Percentiles rank a stretch among this genome's conserved stretches.
Evolutionary conservation across 1,140 invertebrate species (phyloP).

Genomic region (Drosophila mayri): DNA sequence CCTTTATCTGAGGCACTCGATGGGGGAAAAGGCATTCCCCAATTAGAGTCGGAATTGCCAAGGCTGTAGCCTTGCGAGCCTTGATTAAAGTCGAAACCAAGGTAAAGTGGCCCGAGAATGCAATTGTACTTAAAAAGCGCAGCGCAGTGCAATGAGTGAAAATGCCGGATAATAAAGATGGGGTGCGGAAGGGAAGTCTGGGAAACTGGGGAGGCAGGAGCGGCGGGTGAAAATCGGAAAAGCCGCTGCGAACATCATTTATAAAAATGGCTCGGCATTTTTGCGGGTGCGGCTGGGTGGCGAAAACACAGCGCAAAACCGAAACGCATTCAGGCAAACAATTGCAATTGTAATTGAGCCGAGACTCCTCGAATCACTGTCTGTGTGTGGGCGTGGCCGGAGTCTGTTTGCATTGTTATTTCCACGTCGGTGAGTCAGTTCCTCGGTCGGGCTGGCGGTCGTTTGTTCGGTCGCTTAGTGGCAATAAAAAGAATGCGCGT

Average conservation of each 20-base stretch:
- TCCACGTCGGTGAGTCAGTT: constrained; percentile 46
- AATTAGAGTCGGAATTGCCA: constrained; percentile 32
- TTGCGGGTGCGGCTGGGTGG: constrained; percentile 56
- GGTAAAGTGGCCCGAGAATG: constrained; percentile 58
- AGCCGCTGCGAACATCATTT: constrained; percentile 70
- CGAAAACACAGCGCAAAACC: constrained; percentile 60
- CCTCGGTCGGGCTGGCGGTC: constrained; percentile 29
- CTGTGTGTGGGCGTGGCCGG: constrained; percentile 33
- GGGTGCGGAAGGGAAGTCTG: background rate
- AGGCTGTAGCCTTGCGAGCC: constrained; percentile 49
- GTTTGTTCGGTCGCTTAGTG: constrained; percentile 74
- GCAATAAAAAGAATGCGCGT: constrained; percentile 83
- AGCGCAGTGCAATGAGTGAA: constrained; percentile 46
- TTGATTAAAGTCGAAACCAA: constrained; percentile 70
- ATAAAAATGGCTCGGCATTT: constrained; percentile 71
- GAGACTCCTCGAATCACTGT: constrained; percentile 66
- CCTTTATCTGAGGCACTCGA: constrained; percentile 9
- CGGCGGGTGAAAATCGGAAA: constrained; percentile 23
- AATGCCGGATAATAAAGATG: constrained; percentile 48
- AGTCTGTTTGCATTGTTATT: constrained; percentile 81
- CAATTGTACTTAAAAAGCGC: constrained; percentile 60
- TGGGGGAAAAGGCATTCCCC: constrained; percentile 20
- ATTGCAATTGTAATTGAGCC: constrained; percentile 84
- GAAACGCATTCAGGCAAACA: constrained; percentile 83
- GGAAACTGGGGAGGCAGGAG: background rate